Base-by-base conservation (phyloP, 2,113 vertebrate species). In the Lampris incognitus region DNA sequence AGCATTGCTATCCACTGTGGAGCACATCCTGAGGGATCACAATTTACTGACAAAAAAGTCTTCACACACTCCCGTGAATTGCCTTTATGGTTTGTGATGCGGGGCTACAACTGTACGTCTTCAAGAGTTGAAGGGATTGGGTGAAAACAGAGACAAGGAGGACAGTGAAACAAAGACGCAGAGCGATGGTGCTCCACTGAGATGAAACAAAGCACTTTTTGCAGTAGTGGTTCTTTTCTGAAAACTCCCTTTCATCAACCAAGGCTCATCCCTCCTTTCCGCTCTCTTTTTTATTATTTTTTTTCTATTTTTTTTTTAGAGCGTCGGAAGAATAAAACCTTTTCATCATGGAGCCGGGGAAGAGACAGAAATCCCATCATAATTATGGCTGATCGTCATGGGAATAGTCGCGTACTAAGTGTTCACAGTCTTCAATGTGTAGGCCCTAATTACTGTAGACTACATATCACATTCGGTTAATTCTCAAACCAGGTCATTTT, bases 381-480 rank as follows among this genome's bases (percentile, higher is more conserved):
- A 85, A 93, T 91, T 86, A 88, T 6, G 9, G 24, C 68, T 50
- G 64, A 66, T 68, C 66, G 70, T 70, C 64, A 41, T 50, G 85
- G 88, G 87, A 87, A 82, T 85, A 51, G 50, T 80, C 48, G 75
- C 4, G 4, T 46, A 42, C 70, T 78, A 76, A 89, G 82, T 52
- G 41, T 58, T 88, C 54, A 75, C 59, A 75, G 75, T 74, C 79
- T 40, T 90, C 83, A 82, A 72, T 83, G 64, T 69, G 81, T 83
- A 68, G 74, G 67, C 49, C 54, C 88, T 87, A 87, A 89, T 92
- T 89, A 86, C 85, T 68, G 65, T 59, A 74, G 76, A 85, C 85
- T 70, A 79, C 83, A 85, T 78, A 83, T 91, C 84, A 85, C 77
- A 86, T 83, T 87, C 75, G 61, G 57, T 80, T 83, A 70, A 89